Evolutionary conservation across 2,113 vertebrate genomes (phyloP), one percentile per base, ranked within the genome.

Genomic region (Turdus rufiventris): DNA sequence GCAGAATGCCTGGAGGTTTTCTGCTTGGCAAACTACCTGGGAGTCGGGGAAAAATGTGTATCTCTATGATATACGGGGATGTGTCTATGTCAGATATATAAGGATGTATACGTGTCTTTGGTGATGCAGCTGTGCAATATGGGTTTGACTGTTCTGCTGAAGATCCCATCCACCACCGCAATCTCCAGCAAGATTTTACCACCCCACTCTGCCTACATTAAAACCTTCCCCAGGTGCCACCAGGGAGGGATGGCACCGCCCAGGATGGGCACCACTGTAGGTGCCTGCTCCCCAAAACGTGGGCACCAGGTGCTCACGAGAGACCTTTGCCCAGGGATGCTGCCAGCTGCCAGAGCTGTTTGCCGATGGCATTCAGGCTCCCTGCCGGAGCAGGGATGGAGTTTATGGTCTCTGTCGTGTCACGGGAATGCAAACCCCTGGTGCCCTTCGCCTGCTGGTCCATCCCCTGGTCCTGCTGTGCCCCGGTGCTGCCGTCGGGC

Each of bases 201-300:
- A 2, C 13, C 36, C 9, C 29, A 28, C 70, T 83, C 54, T 24
- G 62, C 63, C 83, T 26, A 8, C 65, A 3, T 40, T 7, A 19
- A 77, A 87, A 36, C 48, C 51, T 87, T 66, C 40, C 45, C 18
- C 3, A 3, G 34, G 23, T 11, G 34, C 12, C 1, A 24, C n/a
- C 14, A 3, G 28, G 45, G 6, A 87, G 8, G 8, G 38, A 12
- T n/a, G 40, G 57, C 10, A 18, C 42, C 67, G 53, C 61, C 16
- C 1, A 0, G n/a, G 1, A 6, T 28, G 38, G 36, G 56, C 24
- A 43, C 40, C 4, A 2, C 76, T 14, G 5, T 7, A 1, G 28
- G 18, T 58, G 18, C 53, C 47, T 1, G 0, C 54, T 68, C 67
- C 60, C 80, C 9, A 12, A 42, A 93, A 71, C 1, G 1, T 3